phyloP scores from a whole-genome alignment of 2,797 vertebrate species.

The Typhlichthys subterraneus region DNA sequence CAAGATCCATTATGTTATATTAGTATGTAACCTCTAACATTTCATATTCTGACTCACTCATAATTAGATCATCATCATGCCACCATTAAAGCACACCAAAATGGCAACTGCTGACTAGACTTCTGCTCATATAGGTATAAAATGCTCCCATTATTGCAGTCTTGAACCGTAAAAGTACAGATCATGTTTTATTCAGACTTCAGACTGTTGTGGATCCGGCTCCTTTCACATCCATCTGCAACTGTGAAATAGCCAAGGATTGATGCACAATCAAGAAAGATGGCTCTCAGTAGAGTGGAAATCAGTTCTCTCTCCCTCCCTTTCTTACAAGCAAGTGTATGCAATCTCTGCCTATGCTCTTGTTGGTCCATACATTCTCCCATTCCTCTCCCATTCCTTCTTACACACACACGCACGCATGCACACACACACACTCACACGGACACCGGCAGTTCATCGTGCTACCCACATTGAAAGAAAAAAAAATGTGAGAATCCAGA shows the following conservation, averaged over 20 bases:
- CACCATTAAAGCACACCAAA: constrained; percentile 28
- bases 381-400: neutral
- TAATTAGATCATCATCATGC: constrained; percentile 30
- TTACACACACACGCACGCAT: neutral
- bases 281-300: constrained; percentile 55
- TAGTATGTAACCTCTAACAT: neutral
- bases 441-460: constrained; percentile 17
- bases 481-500: constrained; percentile 14
- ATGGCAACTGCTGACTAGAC: constrained; percentile 41
- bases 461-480: constrained; percentile 27
- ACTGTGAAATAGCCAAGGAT: constrained; percentile 63
- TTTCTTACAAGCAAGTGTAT: constrained; percentile 23
- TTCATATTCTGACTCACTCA: constrained; percentile 24
- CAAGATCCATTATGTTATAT: no score
- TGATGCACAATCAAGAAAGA: constrained; percentile 69
- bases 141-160: constrained; percentile 39
- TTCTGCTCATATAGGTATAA: constrained; percentile 34
- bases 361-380: constrained; percentile 10
- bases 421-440: constrained; percentile 14
- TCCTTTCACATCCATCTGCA: constrained; percentile 63
- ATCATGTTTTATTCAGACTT: constrained; percentile 74
- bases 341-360: constrained; percentile 19
- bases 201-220: constrained; percentile 58
- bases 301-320: constrained; percentile 39
- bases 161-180: constrained; percentile 63